A percentile compares a stretch with the other conserved stretches of the same genome.
phyloP scores from a whole-genome alignment of 2,113 vertebrate species.

The Macaca nemestrina region DNA sequence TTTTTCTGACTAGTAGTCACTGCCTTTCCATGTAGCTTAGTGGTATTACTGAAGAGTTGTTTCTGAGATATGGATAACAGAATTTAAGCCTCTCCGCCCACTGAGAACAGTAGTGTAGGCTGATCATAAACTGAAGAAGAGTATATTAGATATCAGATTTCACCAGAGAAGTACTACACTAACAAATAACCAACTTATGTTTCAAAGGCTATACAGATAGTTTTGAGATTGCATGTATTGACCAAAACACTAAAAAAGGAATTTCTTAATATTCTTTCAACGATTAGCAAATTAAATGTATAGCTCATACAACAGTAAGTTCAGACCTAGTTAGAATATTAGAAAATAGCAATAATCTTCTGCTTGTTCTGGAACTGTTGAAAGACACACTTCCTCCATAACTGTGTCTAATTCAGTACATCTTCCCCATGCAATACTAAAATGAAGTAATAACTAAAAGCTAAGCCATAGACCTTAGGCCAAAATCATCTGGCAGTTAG shows the following conservation, averaged over 20 bases:
- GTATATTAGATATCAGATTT: not conserved
- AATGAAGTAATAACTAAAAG: not conserved
- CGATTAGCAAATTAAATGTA: not conserved
- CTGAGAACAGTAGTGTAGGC: not conserved
- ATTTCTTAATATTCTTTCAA: constrained; percentile 14
- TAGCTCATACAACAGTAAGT: not conserved
- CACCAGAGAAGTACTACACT: not conserved
- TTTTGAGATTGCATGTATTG: not conserved
- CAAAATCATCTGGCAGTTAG: not conserved
- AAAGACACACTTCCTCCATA: not conserved
- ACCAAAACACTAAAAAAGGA: not conserved
- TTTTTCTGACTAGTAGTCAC: not conserved
- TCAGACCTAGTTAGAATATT: not conserved
- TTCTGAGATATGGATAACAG: not conserved
- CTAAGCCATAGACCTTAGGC: not conserved
- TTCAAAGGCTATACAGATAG: not conserved
- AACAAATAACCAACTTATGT: not conserved
- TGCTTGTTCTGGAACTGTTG: not conserved
- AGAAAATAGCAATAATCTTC: not conserved
- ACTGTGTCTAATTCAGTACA: not conserved
- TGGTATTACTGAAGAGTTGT: not conserved
- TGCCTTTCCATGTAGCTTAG: not conserved
- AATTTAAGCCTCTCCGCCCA: not conserved
- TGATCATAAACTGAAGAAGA: not conserved
- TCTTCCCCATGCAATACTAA: not conserved